A percentile compares a stretch with the other conserved stretches of the same genome.
Evolutionary conservation across 2,113 vertebrate species (phyloP).

Genomic region (Cyanoliseus patagonus): DNA sequence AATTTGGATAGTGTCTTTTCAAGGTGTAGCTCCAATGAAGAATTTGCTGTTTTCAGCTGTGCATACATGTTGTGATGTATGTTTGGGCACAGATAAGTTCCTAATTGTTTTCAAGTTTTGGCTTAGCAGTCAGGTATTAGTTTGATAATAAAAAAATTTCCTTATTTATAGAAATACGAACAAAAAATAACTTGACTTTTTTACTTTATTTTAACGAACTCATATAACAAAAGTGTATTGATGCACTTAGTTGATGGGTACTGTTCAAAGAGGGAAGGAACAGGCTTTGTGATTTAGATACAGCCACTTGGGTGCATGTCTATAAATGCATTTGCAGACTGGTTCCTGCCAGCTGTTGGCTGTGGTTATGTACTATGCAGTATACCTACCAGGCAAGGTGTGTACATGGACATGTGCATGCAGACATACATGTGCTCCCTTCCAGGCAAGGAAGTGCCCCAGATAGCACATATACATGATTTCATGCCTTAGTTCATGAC

Average conservation of each 20-base stretch:
- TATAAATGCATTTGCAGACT: neutral
- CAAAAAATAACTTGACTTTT: neutral
- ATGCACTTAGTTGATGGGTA: neutral
- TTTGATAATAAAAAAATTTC: neutral
- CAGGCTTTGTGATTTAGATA: neutral
- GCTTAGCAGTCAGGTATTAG: neutral
- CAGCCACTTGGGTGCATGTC: accelerated
- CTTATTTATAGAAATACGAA: neutral
- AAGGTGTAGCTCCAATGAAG: neutral
- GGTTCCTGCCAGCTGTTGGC: neutral
- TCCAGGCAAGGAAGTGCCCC: neutral
- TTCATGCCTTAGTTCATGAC: neutral
- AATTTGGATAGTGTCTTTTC: neutral
- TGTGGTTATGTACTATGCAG: neutral
- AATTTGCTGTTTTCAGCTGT: neutral
- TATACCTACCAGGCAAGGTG: neutral
- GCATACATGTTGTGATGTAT: neutral
- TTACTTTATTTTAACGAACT: neutral
- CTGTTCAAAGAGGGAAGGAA: neutral
- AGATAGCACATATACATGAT: neutral
- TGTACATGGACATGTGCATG: accelerated
- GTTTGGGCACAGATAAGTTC: neutral
- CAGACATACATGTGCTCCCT: accelerated
- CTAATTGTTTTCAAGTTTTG: neutral
- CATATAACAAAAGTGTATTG: neutral